A percentile compares a stretch with the other conserved stretches of the same genome.
These are phyloP conservation scores for Monopterus albus DNA, from an alignment of 2,113 vertebrate genomes.

Conservation along the genomic window DNA sequence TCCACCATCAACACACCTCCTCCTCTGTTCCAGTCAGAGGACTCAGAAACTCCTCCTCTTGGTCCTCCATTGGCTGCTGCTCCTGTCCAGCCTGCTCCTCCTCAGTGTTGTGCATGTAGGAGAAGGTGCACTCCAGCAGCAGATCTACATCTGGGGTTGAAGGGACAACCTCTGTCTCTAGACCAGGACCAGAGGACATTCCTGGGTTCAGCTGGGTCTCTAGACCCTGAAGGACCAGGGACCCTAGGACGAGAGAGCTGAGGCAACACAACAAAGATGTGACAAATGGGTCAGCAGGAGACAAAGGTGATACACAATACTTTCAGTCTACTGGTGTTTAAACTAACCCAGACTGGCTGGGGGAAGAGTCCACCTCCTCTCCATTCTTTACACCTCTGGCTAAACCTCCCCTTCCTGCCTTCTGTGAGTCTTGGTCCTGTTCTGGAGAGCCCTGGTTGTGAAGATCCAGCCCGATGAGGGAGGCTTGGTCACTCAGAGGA, in stretches of 20 bases:
- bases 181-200: not conserved
- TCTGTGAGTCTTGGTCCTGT: constrained; percentile 28
- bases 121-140: constrained; percentile 82
- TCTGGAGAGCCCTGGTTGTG: constrained; percentile 82
- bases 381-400: not conserved
- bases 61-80: constrained; percentile 47
- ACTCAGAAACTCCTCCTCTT: constrained; percentile 57
- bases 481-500: constrained; percentile 80
- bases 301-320: not conserved
- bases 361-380: constrained; percentile 1
- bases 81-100: constrained; percentile 46
- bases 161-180: constrained; percentile 12
- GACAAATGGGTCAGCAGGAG: not conserved
- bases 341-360: constrained; percentile 30
- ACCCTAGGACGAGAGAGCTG: constrained; percentile 28
- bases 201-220: constrained; percentile 27
- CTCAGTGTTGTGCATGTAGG: constrained; percentile 75
- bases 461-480: constrained; percentile 80
- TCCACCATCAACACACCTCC: constrained; percentile 13
- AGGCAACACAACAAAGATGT: not conserved
- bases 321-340: not conserved
- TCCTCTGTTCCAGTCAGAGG: constrained; percentile 55
- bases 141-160: constrained; percentile 80
- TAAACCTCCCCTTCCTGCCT: not conserved
- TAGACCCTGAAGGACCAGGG: constrained; percentile 40